phyloP scores from a whole-genome alignment of 2,888 invertebrate genomes.

The Amphipoea lucens region DNA sequence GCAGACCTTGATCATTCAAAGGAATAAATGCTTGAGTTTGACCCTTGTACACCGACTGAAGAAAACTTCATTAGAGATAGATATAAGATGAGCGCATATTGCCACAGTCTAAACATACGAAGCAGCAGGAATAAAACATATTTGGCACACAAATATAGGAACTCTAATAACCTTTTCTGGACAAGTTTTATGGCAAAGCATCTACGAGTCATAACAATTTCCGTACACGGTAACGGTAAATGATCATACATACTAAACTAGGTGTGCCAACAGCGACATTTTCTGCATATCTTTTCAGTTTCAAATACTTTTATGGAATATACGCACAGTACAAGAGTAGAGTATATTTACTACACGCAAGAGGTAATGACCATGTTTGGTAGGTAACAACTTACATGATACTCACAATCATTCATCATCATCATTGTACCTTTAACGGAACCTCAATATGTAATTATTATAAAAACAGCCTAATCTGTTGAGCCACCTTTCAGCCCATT shows the following conservation, averaged over 20 bases:
- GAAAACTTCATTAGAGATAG: background rate
- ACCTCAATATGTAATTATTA: constrained; percentile 26
- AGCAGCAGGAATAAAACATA: background rate
- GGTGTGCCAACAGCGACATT: background rate
- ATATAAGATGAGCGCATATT: background rate
- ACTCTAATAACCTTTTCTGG: background rate
- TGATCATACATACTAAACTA: background rate
- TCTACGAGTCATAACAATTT: constrained; percentile 1
- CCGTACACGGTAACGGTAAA: background rate
- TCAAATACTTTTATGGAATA: constrained; percentile 4
- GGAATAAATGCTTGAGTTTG: background rate
- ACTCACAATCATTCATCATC: constrained; percentile 39
- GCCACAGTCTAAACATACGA: no score
- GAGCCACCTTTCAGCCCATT: constrained; percentile 49
- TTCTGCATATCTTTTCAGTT: background rate
- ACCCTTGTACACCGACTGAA: background rate
- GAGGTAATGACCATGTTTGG: constrained; percentile 20
- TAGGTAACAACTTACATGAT: constrained; percentile 42
- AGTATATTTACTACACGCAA: constrained; percentile 2
- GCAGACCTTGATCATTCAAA: background rate
- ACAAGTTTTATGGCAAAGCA: background rate
- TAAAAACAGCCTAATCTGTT: constrained; percentile 24
- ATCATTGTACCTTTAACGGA: constrained; percentile 38
- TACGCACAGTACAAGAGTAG: no score
- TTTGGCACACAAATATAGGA: background rate